phyloP scores from a whole-genome alignment of 2,888 invertebrate genomes.

The Drepanosiphum platanoidis region DNA sequence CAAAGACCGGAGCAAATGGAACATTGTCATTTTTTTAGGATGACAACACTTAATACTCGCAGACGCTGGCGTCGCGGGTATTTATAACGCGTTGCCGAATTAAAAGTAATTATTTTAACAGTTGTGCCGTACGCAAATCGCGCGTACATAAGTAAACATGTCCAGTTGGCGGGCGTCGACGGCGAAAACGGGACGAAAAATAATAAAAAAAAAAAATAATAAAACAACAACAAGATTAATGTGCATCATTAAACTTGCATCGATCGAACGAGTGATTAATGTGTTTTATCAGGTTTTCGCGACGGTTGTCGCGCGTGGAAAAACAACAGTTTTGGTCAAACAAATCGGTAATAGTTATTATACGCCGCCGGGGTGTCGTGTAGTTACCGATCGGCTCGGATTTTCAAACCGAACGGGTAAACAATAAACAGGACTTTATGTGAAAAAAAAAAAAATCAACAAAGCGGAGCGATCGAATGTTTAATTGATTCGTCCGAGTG shows the following conservation, averaged over 20 bases:
- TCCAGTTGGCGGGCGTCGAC: slow-evolving; percentile 1
- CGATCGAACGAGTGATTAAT: slow-evolving; percentile 32
- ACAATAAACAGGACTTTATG: neutral
- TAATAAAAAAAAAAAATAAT: no score
- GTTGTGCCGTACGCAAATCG: slow-evolving; percentile 7
- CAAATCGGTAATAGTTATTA: neutral
- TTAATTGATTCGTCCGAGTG: neutral
- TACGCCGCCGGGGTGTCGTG: no score
- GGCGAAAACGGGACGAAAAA: neutral
- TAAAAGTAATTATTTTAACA: slow-evolving; percentile 49
- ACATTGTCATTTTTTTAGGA: slow-evolving; percentile 52
- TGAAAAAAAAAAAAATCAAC: neutral
- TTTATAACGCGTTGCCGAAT: slow-evolving; percentile 39
- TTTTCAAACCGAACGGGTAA: slow-evolving; percentile 3
- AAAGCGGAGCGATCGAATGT: neutral
- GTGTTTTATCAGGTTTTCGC: slow-evolving; percentile 49
- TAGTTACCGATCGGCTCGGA: neutral
- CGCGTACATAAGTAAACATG: slow-evolving; percentile 36
- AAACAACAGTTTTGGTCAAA: slow-evolving; percentile 13
- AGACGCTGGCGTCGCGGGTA: neutral
- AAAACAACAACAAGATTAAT: slow-evolving; percentile 12
- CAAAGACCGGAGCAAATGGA: slow-evolving; percentile 44
- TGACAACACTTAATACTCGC: slow-evolving; percentile 45
- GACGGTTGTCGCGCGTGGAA: neutral
- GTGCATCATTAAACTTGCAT: neutral